These are phyloP conservation scores for Mus pahari DNA, from an alignment of 2,113 vertebrate genomes.

Conservation along the genomic window DNA sequence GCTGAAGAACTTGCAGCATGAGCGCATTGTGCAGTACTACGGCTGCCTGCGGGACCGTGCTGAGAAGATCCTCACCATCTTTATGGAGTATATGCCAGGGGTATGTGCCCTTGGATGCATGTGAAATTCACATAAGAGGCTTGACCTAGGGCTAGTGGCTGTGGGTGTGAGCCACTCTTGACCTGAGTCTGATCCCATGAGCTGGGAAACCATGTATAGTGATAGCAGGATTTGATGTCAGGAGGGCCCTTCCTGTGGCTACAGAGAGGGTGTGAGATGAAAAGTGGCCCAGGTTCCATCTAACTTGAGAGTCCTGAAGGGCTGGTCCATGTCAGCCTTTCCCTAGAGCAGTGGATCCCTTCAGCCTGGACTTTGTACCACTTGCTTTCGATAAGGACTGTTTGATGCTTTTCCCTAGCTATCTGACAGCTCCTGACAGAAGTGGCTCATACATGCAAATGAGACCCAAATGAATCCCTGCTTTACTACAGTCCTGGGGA, in stretches of 20 bases:
- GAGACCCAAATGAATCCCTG: not conserved
- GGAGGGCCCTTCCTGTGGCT: not conserved
- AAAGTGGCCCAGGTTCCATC: not conserved
- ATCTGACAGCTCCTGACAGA: not conserved
- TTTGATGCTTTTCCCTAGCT: not conserved
- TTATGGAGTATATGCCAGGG: conserved; percentile 99
- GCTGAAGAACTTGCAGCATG: conserved; percentile 96
- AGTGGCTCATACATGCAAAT: not conserved
- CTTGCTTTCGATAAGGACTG: not conserved
- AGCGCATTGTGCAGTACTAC: conserved; percentile 97
- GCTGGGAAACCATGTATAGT: not conserved
- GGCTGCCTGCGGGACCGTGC: conserved; percentile 94
- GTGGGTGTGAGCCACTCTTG: not conserved
- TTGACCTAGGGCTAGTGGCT: not conserved
- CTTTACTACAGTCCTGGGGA: not conserved
- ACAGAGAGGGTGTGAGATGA: not conserved
- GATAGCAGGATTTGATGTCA: not conserved
- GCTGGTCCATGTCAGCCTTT: not conserved
- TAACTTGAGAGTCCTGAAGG: not conserved
- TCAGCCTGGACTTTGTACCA: not conserved
- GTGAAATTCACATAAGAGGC: not conserved
- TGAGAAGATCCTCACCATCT: conserved; percentile 96
- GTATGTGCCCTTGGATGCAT: conserved; percentile 84
- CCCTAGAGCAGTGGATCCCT: not conserved
- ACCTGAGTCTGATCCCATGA: not conserved